A percentile compares a stretch with the other conserved stretches of the same genome.
These are phyloP conservation scores for Stigmatopora argus DNA, from an alignment of 2,113 vertebrate species.

Conservation along the genomic window DNA sequence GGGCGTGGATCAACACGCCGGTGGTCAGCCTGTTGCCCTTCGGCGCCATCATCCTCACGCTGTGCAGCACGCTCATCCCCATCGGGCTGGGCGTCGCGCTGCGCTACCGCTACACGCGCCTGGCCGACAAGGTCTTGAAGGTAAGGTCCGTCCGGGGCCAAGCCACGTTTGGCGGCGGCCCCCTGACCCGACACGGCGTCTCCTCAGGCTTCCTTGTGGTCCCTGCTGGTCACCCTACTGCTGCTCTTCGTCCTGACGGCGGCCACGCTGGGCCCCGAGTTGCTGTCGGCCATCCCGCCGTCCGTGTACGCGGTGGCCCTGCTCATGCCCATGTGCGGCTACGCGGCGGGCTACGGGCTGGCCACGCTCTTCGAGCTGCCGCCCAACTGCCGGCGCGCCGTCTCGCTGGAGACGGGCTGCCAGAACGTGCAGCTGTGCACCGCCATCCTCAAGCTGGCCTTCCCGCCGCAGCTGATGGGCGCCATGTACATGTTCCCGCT, in stretches of 20 bases:
- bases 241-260: conserved; percentile 93
- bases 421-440: conserved; percentile 98
- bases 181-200: too few relatives aligned
- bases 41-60: conserved; percentile 87
- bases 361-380: conserved; percentile 81
- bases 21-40: conserved; percentile 86
- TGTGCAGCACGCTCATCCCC: conserved; percentile 91
- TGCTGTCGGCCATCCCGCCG: conserved; percentile 83
- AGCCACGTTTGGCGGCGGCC: not conserved
- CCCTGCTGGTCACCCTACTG: conserved; percentile 84
- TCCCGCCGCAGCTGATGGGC: conserved; percentile 85
- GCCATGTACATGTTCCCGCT: conserved; percentile 97
- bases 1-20: conserved; percentile 91
- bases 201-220: conserved; percentile 88
- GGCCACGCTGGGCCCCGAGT: conserved; percentile 88
- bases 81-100: conserved; percentile 85
- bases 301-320: conserved; percentile 87
- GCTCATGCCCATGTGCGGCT: conserved; percentile 89
- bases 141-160: conserved; percentile 59
- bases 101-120: conserved; percentile 76
- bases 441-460: conserved; percentile 92
- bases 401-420: conserved; percentile 92
- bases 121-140: conserved; percentile 88
- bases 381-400: conserved; percentile 81
- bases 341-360: conserved; percentile 85